phyloP scores from a whole-genome alignment of 2,113 vertebrate species.

The Xiphophorus hellerii region DNA sequence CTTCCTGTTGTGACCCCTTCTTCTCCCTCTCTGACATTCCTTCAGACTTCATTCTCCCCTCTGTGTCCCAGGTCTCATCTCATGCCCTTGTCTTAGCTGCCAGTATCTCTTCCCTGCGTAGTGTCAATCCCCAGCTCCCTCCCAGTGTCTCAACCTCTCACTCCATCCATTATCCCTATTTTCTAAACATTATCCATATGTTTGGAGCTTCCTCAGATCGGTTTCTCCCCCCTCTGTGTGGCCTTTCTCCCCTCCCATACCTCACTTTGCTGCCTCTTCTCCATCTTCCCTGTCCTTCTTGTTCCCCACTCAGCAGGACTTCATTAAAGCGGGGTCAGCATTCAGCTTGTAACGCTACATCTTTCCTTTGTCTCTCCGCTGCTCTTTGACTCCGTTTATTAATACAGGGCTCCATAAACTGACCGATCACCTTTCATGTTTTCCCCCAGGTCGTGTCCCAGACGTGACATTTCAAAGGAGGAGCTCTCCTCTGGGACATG shows the following conservation, averaged over 20 bases:
- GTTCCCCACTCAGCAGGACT: slow-evolving; percentile 50
- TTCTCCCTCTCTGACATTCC: slow-evolving; percentile 65
- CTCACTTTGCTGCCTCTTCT: slow-evolving; percentile 50
- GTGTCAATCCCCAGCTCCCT: slow-evolving; percentile 4
- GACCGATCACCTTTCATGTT: slow-evolving; percentile 69
- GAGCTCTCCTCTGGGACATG: slow-evolving; percentile 19
- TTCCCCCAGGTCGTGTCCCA: slow-evolving; percentile 63
- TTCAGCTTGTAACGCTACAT: slow-evolving; percentile 58
- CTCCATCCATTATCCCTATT: slow-evolving; percentile 53
- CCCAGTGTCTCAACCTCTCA: slow-evolving; percentile 1
- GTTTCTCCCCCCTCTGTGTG: slow-evolving; percentile 49
- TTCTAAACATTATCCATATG: slow-evolving; percentile 55
- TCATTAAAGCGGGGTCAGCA: slow-evolving; percentile 73
- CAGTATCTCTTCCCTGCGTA: slow-evolving; percentile 37
- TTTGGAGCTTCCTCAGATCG: slow-evolving; percentile 41
- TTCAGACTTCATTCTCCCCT: slow-evolving; percentile 37
- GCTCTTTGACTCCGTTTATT: slow-evolving; percentile 70
- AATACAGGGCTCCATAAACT: slow-evolving; percentile 57
- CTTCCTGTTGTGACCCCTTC: slow-evolving; percentile 61
- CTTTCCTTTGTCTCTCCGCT: slow-evolving; percentile 54
- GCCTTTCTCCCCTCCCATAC: slow-evolving; percentile 36
- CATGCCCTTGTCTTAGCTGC: slow-evolving; percentile 20
- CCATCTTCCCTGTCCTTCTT: slow-evolving; percentile 21
- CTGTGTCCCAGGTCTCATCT: slow-evolving; percentile 21
- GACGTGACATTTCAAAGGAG: slow-evolving; percentile 66